Conservation (phyloP, 2,797 vertebrate genomes). For the Vespertilio murinus region DNA sequence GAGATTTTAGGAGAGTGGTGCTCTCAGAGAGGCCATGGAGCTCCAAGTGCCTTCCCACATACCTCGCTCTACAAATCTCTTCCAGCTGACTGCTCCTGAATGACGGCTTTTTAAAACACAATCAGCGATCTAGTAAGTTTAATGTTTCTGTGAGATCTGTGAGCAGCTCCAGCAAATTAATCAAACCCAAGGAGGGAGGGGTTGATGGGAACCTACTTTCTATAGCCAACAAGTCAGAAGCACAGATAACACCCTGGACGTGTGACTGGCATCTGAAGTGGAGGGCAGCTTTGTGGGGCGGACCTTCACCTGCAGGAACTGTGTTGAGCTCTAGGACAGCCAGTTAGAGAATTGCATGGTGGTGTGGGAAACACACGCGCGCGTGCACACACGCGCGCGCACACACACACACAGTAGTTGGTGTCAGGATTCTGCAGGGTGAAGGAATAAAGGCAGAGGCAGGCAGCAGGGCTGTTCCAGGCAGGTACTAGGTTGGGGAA, state of each 20-base stretch:
- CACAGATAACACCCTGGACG: neutral
- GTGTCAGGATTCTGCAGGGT: neutral
- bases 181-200: neutral
- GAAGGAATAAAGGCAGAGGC: neutral
- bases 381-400: neutral
- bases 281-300: neutral
- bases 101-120: neutral
- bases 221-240: neutral
- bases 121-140: neutral
- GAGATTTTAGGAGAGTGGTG: neutral
- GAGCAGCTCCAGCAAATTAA: neutral
- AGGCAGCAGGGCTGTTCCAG: neutral
- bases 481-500: neutral
- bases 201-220: neutral
- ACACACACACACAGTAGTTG: neutral
- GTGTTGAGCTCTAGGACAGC: neutral
- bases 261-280: accelerated
- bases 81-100: neutral
- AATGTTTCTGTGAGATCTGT: neutral
- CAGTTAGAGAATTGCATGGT: neutral
- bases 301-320: neutral
- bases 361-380: neutral
- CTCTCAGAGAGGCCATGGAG: neutral
- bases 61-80: neutral
- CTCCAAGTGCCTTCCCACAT: neutral